Evolutionary conservation across 2,888 invertebrate genomes (phyloP), one percentile per base, ranked within the genome.

Genomic region (Pilophorus perplexus): DNA sequence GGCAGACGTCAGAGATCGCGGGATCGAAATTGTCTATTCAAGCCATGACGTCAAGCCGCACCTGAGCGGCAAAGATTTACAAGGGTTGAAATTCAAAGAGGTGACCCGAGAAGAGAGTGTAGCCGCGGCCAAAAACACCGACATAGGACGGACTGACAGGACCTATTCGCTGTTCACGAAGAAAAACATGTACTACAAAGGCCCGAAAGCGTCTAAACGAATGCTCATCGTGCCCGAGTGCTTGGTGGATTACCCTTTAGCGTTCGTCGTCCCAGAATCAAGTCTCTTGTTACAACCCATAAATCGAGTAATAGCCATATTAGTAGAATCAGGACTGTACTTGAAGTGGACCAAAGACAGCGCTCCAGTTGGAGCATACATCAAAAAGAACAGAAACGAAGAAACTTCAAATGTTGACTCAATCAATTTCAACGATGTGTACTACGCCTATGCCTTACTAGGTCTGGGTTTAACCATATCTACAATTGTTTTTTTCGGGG

Each of bases 171-270:
- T 23, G 20, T 48, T 48, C 22, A 20, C 16, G 6, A 8, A 28
- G 2, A 20, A 27, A 25, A 23, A 52, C 25, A 52, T 52, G 27
- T 12, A 8, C 18, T 52, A 52, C 28, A 52, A 27, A 27, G 52
- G 52, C n/a, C n/a, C 10, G n/a, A 52, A 52, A 14, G 23, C 52
- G 3, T n/a, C 4, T 5, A 23, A 52, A 3, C 23, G 10, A 10
- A 52, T 52, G 52, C 12, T 12, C 33, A 22, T 64, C 6, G 50
- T 50, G 16, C 23, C 2, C 27, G 64, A 64, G 25, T 64, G 50
- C 6, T 22, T 64, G 20, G 23, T 48, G 14, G 20, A 20, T 10
- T 64, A 50, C 37, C 48, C 33, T 2, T 16, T 64, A 6, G 10
- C 64, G n/a, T 64, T 27, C 50, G 28, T 64, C 16, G 18, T 64